These are phyloP conservation scores for Calyptomena viridis DNA, from an alignment of 2,113 vertebrate genomes.

Conservation along the genomic window DNA sequence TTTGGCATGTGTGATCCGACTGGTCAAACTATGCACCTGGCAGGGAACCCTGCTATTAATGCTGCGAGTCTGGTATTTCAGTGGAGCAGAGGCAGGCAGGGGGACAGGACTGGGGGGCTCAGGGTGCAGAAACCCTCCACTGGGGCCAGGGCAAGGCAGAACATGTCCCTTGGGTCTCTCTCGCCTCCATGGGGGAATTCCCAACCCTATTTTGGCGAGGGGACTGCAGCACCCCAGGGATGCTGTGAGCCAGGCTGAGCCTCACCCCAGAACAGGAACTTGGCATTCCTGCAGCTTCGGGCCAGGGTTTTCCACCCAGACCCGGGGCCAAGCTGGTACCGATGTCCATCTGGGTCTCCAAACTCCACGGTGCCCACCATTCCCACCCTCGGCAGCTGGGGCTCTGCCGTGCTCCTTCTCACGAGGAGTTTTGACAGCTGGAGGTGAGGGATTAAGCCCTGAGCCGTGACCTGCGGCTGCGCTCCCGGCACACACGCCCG, in stretches of 20 bases:
- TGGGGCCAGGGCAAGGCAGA: background rate
- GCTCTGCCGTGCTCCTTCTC: background rate
- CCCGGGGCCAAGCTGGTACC: accelerated
- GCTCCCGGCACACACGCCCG: background rate
- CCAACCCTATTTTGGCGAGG: accelerated
- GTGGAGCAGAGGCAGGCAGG: background rate
- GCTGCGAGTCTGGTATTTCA: slow-evolving; percentile 72
- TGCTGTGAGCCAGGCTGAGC: accelerated
- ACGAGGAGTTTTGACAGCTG: slow-evolving; percentile 5
- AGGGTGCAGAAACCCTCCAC: background rate
- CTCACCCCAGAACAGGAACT: accelerated
- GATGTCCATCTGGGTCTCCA: background rate
- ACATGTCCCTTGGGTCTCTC: background rate
- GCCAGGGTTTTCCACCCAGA: background rate
- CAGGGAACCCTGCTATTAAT: slow-evolving; percentile 72
- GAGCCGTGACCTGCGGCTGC: background rate
- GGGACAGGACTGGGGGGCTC: background rate
- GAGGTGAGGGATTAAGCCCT: slow-evolving; percentile 44
- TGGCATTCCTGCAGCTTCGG: accelerated
- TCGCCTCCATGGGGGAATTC: accelerated
- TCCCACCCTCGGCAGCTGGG: background rate
- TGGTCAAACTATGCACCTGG: slow-evolving; percentile 76
- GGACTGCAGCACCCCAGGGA: accelerated
- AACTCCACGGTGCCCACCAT: accelerated
- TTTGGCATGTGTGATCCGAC: slow-evolving; percentile 71